Evolutionary conservation across 2,888 invertebrate species (phyloP).

Genomic region (Yponomeuta cagnagella): DNA sequence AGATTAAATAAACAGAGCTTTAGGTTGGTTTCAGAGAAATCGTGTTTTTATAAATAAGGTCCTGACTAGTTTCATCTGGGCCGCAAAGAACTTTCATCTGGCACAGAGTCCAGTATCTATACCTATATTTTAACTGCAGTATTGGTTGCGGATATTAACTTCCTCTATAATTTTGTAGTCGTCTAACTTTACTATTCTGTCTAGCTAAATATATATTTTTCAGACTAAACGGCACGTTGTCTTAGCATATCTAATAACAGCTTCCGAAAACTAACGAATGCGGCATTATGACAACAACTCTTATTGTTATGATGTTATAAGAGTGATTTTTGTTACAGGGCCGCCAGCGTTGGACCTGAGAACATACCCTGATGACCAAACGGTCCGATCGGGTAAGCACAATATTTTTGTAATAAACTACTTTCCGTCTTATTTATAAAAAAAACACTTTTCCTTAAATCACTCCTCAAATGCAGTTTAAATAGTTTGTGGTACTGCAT

Average conservation of each 20-base stretch:
- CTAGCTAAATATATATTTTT: not conserved
- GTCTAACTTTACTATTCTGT: too few species aligned
- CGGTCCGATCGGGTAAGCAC: slow-evolving; percentile 89
- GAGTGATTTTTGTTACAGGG: slow-evolving; percentile 34
- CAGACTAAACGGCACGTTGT: not conserved
- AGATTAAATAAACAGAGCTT: too few species aligned
- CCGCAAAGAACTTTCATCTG: too few species aligned
- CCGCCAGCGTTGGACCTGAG: slow-evolving; percentile 77
- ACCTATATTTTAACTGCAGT: not conserved
- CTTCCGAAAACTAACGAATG: not conserved
- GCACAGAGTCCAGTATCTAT: not conserved
- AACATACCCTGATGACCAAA: slow-evolving; percentile 86
- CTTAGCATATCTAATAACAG: not conserved
- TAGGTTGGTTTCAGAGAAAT: too few species aligned
- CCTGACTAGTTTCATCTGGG: too few species aligned
- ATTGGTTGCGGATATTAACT: not conserved
- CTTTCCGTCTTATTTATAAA: too few species aligned
- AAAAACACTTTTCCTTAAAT: too few species aligned
- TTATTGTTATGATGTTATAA: not conserved
- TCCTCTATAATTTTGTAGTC: too few species aligned
- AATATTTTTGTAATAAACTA: slow-evolving; percentile 9
- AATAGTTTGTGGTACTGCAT: too few species aligned
- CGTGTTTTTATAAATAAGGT: too few species aligned
- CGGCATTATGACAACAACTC: too few species aligned
- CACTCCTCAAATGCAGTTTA: too few species aligned